Conservation (phyloP, 2,797 vertebrate genomes). For the Hapalemur alaotrensis region DNA sequence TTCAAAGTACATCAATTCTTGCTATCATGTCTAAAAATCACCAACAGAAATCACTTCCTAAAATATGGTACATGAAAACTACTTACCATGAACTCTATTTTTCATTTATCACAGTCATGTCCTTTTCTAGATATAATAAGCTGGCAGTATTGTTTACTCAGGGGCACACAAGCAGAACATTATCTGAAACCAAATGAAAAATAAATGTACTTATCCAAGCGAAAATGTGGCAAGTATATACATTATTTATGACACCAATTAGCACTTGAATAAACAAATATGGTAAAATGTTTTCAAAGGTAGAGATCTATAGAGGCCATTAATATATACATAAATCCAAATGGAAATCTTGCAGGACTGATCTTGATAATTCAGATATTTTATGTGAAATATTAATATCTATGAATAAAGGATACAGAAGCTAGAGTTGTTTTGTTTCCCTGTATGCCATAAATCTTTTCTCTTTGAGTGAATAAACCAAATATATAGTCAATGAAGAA, state of each 20-base stretch:
- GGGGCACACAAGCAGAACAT: not conserved
- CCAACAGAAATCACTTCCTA: not conserved
- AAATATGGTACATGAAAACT: not conserved
- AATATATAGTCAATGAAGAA: not conserved
- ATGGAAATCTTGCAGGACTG: not conserved
- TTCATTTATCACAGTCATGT: conserved; percentile 1
- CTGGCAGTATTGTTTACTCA: not conserved
- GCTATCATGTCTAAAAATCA: not conserved
- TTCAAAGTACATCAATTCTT: not conserved
- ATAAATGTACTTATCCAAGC: not conserved
- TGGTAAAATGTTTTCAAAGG: not conserved
- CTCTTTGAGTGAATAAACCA: not conserved
- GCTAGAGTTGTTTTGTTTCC: not conserved
- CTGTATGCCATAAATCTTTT: not conserved
- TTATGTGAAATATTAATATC: not conserved
- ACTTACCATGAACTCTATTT: not conserved
- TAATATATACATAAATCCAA: not conserved
- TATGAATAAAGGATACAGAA: not conserved
- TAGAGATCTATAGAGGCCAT: not conserved
- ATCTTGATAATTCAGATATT: not conserved
- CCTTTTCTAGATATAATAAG: not conserved
- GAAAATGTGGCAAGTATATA: conserved; percentile 3
- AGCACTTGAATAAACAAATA: conserved; percentile 19
- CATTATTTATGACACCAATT: conserved; percentile 12
- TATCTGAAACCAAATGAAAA: conserved; percentile 22